Conservation (phyloP, 2,113 vertebrate species). For the Mormyrus iriodes region DNA sequence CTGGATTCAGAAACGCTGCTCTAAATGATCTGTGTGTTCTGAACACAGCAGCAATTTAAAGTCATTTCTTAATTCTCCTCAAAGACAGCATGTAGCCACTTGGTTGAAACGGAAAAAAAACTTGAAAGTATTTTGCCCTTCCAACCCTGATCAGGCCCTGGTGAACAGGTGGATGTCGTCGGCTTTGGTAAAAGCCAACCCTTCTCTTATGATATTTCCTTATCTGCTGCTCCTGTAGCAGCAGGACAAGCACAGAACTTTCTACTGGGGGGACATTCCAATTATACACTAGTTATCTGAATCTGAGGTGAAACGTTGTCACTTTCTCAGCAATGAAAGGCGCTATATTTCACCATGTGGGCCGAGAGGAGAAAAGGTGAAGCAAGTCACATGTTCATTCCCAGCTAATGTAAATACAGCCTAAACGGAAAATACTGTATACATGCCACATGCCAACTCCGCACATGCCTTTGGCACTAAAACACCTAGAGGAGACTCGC, state of each 20-base stretch:
- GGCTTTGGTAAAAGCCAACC: neutral
- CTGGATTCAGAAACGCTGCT: too few relatives aligned
- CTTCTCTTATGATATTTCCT: neutral
- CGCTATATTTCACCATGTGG: neutral
- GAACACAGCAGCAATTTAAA: too few relatives aligned
- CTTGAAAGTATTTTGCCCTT: neutral
- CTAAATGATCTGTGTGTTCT: too few relatives aligned
- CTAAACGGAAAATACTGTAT: too few relatives aligned
- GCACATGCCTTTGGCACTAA: too few relatives aligned
- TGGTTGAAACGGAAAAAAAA: neutral
- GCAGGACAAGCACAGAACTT: neutral
- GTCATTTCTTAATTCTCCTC: neutral
- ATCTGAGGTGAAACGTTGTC: neutral
- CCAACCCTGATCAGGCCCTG: neutral
- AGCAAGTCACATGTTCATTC: neutral
- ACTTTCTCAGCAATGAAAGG: neutral
- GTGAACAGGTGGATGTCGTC: neutral
- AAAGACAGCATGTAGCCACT: neutral
- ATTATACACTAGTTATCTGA: neutral
- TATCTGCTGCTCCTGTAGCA: neutral
- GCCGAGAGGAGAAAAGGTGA: neutral
- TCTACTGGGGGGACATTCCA: neutral
- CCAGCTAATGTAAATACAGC: neutral
- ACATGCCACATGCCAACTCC: too few relatives aligned
- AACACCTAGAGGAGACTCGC: too few relatives aligned